Evolutionary conservation across 2,113 vertebrate genomes (phyloP).

Genomic region (Origma solitaria): DNA sequence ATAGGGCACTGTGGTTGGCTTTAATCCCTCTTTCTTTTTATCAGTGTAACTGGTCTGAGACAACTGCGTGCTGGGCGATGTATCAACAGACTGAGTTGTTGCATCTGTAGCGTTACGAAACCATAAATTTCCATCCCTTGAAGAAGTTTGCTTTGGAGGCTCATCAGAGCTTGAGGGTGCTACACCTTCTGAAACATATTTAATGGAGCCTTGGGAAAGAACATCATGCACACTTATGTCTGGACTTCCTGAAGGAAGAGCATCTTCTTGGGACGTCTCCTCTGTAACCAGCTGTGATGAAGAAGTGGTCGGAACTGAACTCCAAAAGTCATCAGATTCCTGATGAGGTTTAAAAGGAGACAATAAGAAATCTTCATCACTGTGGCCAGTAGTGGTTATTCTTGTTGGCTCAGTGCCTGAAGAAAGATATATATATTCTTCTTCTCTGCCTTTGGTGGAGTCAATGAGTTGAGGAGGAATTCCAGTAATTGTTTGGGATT

Average conservation of each 20-base stretch:
- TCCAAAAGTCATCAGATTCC: constrained; percentile 62
- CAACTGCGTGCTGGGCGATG: constrained; percentile 7
- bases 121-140: constrained; percentile 38
- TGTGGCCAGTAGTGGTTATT: constrained; percentile 53
- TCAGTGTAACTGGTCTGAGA: constrained; percentile 43
- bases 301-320: constrained; percentile 54
- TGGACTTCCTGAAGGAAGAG: constrained; percentile 61
- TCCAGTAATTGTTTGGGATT: constrained; percentile 30
- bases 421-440: constrained; percentile 56
- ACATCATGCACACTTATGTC: constrained; percentile 27
- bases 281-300: constrained; percentile 26
- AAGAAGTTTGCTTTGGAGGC: neutral
- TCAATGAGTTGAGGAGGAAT: constrained; percentile 2
- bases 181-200: constrained; percentile 49
- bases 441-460: constrained; percentile 39
- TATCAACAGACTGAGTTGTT: neutral
- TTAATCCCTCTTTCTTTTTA: neutral
- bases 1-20: constrained; percentile 46
- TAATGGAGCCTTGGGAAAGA: constrained; percentile 46
- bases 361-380: constrained; percentile 57
- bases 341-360: constrained; percentile 49
- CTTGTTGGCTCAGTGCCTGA: constrained; percentile 57
- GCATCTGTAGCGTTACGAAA: neutral
- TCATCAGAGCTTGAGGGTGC: constrained; percentile 40
- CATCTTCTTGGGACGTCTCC: constrained; percentile 51